Evolutionary conservation across 2,888 invertebrate genomes (phyloP), one percentile per base, ranked within the genome.

Genomic region (Laspeyria flexula): DNA sequence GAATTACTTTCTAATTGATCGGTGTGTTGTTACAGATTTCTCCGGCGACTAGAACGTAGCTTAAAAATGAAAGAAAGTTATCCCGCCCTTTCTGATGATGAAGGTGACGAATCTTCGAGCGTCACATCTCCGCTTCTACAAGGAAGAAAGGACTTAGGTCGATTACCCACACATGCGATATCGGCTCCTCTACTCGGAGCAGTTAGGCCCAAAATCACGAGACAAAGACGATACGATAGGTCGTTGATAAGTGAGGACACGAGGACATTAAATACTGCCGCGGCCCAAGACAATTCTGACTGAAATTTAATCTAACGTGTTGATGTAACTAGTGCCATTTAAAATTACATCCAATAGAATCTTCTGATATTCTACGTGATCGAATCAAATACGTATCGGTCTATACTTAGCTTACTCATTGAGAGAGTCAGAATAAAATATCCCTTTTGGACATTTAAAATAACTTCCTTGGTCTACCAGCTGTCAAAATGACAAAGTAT

Each of bases 21-120:
- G n/a, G n/a, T n/a, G n/a, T n/a, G n/a, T n/a, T n/a, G n/a, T n/a
- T 67, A 12, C 77, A 96, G 96, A 85, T 96, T 96, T 85, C 89
- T 96, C 46, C 92, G 95, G 66, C 93, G 96, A 64, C 83, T 96
- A 71, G 96, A 96, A 76, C 93, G 94, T 74, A 96, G 95, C 75
- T 86, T 96, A 67, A 95, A 95, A 83, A 93, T 94, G 81, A 94
- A 94, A 67, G 95, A 95, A 75, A 93, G 90, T 67, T 90, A 93
- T 65, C 93, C 93, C 43, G 93, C 93, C 52, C 86, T 93, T 62
- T 94, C 94, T 40, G 93, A 94, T 67, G 94, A 94, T 69, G 90
- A 93, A 77, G 93, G 92, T 29, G 93, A 93, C 75, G 93, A 94
- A 58, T 95, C 95, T 11, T 94, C 95, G 16, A 93, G 94, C 72